A percentile compares a stretch with the other conserved stretches of the same genome.
phyloP scores from a whole-genome alignment of 2,888 invertebrate species.

The Esperia sulphurella region DNA sequence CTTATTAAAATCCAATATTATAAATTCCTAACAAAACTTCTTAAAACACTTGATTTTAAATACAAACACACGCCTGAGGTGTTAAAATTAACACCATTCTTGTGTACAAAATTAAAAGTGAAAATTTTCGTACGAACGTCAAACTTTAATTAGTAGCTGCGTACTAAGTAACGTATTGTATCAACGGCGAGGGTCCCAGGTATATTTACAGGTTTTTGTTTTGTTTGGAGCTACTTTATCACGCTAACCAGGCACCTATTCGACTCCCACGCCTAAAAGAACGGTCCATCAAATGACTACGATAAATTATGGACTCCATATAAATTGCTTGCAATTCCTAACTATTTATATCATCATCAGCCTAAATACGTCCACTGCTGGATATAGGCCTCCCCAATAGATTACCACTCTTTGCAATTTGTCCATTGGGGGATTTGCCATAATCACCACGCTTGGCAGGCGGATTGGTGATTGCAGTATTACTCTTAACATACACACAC shows the following conservation, averaged over 20 bases:
- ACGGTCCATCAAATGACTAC: neutral
- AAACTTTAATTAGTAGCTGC: constrained; percentile 5
- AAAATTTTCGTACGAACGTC: neutral
- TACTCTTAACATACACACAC: too few relatives aligned
- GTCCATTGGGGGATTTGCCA: too few relatives aligned
- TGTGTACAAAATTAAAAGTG: constrained; percentile 2
- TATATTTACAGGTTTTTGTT: neutral
- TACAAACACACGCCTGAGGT: neutral
- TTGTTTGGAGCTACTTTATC: neutral
- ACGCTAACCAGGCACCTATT: neutral
- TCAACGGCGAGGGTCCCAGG: neutral
- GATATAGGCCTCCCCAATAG: too few relatives aligned
- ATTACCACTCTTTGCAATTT: too few relatives aligned
- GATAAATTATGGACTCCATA: neutral
- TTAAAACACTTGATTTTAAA: neutral
- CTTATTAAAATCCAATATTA: too few relatives aligned
- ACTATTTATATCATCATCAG: too few relatives aligned
- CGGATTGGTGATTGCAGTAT: too few relatives aligned
- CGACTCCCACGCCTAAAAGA: constrained; percentile 1
- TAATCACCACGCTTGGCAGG: too few relatives aligned
- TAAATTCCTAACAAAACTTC: too few relatives aligned
- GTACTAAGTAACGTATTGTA: constrained; percentile 5
- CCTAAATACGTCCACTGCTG: too few relatives aligned
- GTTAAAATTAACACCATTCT: constrained; percentile 10
- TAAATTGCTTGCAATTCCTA: neutral